phyloP scores from a whole-genome alignment of 2,888 invertebrate species.

The Catocala nupta region DNA sequence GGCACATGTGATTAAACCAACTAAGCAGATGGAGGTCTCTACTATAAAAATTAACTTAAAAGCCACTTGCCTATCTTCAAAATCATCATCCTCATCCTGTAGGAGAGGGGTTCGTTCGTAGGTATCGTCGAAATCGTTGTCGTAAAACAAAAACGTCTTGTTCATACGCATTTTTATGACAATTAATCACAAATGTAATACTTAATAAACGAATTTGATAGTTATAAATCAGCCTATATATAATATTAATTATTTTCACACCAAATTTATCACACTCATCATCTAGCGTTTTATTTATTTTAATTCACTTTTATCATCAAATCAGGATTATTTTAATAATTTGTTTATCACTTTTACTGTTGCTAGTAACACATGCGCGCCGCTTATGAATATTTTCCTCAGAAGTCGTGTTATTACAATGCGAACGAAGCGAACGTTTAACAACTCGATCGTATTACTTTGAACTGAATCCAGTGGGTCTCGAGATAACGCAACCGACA shows the following conservation, averaged over 20 bases:
- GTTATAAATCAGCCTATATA: no score
- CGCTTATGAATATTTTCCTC: not conserved
- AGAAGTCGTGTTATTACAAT: slow-evolving; percentile 2
- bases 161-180: slow-evolving; percentile 70
- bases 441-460: slow-evolving; percentile 38
- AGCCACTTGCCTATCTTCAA: slow-evolving; percentile 68
- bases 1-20: not conserved
- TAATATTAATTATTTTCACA: no score
- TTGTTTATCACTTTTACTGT: no score
- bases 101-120: slow-evolving; percentile 69
- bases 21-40: not conserved
- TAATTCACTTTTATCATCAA: no score
- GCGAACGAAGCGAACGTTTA: slow-evolving; percentile 34
- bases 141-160: slow-evolving; percentile 72
- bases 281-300: no score
- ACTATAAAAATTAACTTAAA: slow-evolving; percentile 1
- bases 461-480: slow-evolving; percentile 38
- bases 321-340: no score
- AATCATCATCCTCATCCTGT: slow-evolving; percentile 50
- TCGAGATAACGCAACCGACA: slow-evolving; percentile 60
- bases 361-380: no score
- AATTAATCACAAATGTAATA: not conserved
- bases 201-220: not conserved
- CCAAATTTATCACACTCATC: no score
- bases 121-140: slow-evolving; percentile 58